Base-by-base conservation (phyloP, 2,797 vertebrate genomes). In the Macroramphosus scolopax region DNA sequence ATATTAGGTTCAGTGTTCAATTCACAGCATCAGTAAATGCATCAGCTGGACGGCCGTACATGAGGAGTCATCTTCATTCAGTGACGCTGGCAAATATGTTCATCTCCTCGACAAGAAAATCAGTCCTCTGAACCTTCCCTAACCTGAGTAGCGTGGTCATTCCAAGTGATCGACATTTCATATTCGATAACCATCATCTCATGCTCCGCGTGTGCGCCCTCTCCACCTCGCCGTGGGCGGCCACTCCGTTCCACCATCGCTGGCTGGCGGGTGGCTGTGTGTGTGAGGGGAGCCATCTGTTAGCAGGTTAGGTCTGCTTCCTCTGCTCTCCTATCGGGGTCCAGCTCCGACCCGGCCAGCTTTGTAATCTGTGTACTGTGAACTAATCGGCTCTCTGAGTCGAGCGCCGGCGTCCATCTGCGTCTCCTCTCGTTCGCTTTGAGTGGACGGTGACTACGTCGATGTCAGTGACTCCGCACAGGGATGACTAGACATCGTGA, bases 241-340 rank as follows among this genome's bases (percentile, higher is more conserved):
- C 51, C 45, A 7, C 64, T 71, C 63, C 66, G 20, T 38, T 68
- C 66, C 72, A 81, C 63, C 76, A 43, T 63, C 66, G 62, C 74
- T 64, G 72, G 71, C 69, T 68, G 76, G 69, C 60, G 16, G 74
- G 70, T 63, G 68, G 70, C 63, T 45, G 68, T 20, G 50, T 74
- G 69, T 55, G 75, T 72, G 68, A 9, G 24, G 55, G 63, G 66
- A 78, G 67, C 80, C 82, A 87, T 87, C 81, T 87, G 83, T 75
- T 69, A 66, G 54, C 56, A 59, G 69, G 73, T 84, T 74, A 77
- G 73, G 60, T 82, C 75, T 73, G 68, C 61, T 75, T 70, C 53
- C 60, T 62, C 49, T 63, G 63, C 76, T 62, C 57, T 65, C 39
- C 68, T 47, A 52, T 63, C 51, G 68, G 42, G 67, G 63, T 67